phyloP scores from a whole-genome alignment of 2,888 invertebrate species.

The Beris chalybata region DNA sequence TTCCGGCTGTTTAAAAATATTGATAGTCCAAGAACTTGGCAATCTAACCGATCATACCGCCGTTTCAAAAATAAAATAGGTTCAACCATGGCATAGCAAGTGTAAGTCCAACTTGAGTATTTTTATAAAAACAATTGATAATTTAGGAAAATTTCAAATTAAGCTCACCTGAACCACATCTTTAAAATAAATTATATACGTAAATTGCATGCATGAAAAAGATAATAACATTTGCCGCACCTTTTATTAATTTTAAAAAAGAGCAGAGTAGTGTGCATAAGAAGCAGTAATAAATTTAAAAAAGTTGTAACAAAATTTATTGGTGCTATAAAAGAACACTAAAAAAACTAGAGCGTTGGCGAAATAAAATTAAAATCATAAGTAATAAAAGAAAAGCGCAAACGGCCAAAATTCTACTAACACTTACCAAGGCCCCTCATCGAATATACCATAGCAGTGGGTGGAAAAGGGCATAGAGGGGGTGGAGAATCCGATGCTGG shows the following conservation, averaged over 20 bases:
- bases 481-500: conserved; percentile 57
- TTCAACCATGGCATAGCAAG: no score
- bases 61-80: no score
- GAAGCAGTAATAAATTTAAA: no score
- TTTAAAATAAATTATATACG: not conserved
- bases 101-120: not conserved
- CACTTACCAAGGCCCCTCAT: conserved; percentile 59
- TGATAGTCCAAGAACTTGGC: no score
- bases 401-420: conserved; percentile 53
- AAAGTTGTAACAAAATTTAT: no score
- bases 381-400: conserved; percentile 38
- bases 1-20: no score
- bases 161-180: not conserved
- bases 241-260: no score
- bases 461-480: conserved; percentile 67
- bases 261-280: no score
- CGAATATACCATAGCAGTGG: conserved; percentile 80
- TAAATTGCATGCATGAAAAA: no score
- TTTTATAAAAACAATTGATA: not conserved
- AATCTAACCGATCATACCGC: no score
- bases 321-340: not conserved
- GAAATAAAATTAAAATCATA: conserved; percentile 31
- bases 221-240: no score
- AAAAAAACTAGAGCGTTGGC: not conserved
- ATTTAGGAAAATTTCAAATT: not conserved